Evolutionary conservation across 1,140 invertebrate species (phyloP).

Genomic region (Aradophagus sp.): DNA sequence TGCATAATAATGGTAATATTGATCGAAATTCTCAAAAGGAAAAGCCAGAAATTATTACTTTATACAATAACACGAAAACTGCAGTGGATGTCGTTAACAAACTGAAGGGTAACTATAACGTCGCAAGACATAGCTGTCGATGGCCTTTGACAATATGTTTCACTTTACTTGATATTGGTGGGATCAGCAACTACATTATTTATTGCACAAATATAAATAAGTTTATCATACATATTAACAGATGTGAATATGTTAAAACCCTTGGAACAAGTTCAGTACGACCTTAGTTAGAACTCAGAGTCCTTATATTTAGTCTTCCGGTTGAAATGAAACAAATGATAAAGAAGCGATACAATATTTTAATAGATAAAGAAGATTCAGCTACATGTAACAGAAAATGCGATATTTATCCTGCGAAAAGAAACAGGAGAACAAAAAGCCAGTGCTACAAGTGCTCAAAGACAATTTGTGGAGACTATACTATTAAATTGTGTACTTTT

Average conservation of each 20-base stretch:
- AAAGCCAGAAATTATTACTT: slow-evolving; percentile 14
- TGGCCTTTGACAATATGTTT: slow-evolving; percentile 14
- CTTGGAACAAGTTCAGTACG: slow-evolving; percentile 7
- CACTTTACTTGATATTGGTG: slow-evolving; percentile 8
- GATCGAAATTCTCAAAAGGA: background rate
- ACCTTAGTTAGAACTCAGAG: slow-evolving; percentile 1
- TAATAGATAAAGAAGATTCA: background rate
- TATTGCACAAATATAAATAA: slow-evolving; percentile 10
- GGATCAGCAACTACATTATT: slow-evolving; percentile 12
- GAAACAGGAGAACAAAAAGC: slow-evolving; percentile 6
- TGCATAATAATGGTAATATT: slow-evolving; percentile 6
- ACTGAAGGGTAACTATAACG: slow-evolving; percentile 5
- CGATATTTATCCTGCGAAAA: slow-evolving; percentile 2
- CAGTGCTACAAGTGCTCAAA: slow-evolving; percentile 7
- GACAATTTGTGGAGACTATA: slow-evolving; percentile 13
- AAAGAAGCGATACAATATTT: slow-evolving; percentile 5
- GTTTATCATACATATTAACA: background rate
- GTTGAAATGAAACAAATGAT: slow-evolving; percentile 1
- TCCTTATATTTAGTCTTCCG: background rate
- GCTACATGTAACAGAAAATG: slow-evolving; percentile 5
- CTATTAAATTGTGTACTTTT: slow-evolving; percentile 4
- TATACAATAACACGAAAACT: slow-evolving; percentile 14
- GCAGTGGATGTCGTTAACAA: slow-evolving; percentile 9
- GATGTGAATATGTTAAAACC: slow-evolving; percentile 1
- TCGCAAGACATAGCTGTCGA: slow-evolving; percentile 9